Evolutionary conservation across 2,797 vertebrate genomes (phyloP).

Genomic region (Glyptemys insculpta): DNA sequence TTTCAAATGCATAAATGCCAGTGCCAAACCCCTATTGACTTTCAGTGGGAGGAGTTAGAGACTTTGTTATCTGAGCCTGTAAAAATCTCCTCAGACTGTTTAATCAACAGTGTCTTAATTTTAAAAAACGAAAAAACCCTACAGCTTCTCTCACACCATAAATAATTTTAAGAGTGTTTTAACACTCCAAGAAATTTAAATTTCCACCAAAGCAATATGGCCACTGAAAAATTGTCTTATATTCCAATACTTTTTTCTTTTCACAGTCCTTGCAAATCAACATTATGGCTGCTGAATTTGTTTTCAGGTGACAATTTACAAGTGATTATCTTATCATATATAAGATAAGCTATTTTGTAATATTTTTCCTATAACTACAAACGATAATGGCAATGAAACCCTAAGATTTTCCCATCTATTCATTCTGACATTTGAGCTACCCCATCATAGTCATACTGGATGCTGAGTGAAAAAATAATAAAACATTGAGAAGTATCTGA

Average conservation of each 20-base stretch:
- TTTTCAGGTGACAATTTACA: neutral
- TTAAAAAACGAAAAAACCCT: neutral
- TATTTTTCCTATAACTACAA: neutral
- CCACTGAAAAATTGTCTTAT: neutral
- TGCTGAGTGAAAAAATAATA: neutral
- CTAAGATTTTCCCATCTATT: neutral
- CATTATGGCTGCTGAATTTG: neutral
- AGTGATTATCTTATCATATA: neutral
- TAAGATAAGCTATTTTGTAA: neutral
- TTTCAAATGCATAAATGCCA: neutral
- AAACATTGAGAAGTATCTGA: neutral
- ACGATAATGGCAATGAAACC: neutral
- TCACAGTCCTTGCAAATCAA: neutral
- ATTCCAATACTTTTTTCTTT: neutral
- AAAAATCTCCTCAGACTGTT: neutral
- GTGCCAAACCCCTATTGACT: neutral
- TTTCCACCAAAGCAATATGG: neutral
- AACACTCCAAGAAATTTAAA: neutral
- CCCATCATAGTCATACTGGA: neutral
- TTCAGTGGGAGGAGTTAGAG: neutral
- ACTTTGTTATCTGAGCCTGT: neutral
- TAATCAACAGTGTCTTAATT: neutral
- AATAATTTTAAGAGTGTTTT: neutral
- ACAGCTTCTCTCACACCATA: neutral
- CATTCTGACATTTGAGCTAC: neutral